Percentiles rank a stretch among this genome's conserved stretches.
These are phyloP conservation scores for Chionodraco myersi DNA, from an alignment of 2,113 vertebrate species.

Conservation along the genomic window DNA sequence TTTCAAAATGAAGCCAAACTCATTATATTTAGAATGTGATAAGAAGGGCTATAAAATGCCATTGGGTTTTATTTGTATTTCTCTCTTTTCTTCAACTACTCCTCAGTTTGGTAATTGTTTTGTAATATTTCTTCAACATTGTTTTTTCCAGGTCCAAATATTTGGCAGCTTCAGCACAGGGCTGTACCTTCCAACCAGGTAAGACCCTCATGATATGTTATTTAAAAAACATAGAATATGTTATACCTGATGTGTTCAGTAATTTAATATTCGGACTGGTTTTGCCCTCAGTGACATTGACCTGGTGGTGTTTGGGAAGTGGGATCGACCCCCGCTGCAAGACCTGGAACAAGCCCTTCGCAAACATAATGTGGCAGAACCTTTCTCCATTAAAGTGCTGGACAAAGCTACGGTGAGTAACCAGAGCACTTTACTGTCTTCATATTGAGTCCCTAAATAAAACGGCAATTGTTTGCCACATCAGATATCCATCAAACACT, in stretches of 20 bases:
- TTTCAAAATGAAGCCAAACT: not conserved
- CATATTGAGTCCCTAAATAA: not conserved
- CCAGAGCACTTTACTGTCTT: not conserved
- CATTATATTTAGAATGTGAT: not conserved
- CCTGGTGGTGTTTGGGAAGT: conserved; percentile 97
- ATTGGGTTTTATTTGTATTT: no score
- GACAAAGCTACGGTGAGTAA: conserved; percentile 96
- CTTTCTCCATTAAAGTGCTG: conserved; percentile 95
- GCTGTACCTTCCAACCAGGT: conserved; percentile 98
- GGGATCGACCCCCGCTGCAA: conserved; percentile 94
- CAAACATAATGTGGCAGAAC: conserved; percentile 91
- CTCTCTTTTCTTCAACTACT: not conserved
- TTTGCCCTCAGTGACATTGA: conserved; percentile 92
- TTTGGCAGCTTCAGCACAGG: conserved; percentile 99
- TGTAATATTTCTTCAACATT: not conserved
- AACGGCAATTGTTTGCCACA: not conserved
- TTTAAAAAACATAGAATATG: not conserved
- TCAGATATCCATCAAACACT: not conserved
- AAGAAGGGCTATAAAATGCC: not conserved
- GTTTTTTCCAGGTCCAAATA: conserved; percentile 91
- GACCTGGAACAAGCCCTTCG: conserved; percentile 94
- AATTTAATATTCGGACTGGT: conserved; percentile 1
- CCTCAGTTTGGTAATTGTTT: not conserved
- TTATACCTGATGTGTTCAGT: not conserved
- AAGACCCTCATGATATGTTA: conserved; percentile 92